Base-by-base conservation (phyloP, 2,113 vertebrate species). In the Myiagra hebetior region DNA sequence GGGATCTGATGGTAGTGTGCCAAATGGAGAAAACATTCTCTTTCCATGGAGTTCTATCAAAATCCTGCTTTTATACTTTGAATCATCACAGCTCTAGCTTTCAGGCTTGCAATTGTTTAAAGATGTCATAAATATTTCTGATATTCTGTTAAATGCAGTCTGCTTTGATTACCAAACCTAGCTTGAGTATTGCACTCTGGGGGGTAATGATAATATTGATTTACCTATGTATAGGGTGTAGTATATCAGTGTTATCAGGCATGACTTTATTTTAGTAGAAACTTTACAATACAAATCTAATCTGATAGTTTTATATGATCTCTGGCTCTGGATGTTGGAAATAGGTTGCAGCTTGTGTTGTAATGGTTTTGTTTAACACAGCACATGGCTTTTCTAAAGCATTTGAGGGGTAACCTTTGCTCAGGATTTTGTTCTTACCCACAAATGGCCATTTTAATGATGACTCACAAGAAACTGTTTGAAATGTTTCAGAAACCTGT, bases 121-220 rank as follows among this genome's bases (percentile, higher is more conserved):
- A 89, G 92, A 95, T 42, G n/a, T 78, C 35, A 68, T 97, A 87
- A 94, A 96, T 86, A 95, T 86, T 96, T 92, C 56, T 74, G 70
- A 46, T 78, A 46, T 56, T 87, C 52, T 87, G 67, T 85, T 91
- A 88, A 94, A 82, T 41, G n/a, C 50, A 31, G 23, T 94, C 88
- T 89, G 72, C 75, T 93, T 84, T 87, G 92, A 84, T 96, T 70
- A 49, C 39, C 44, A 78, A 62, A 27, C 13, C 10, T 82, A 63
- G 62, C 47, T 80, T 75, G 77, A 78, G 31, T 65, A 57, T 42
- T 31, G 60, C 30, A 44, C 94, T 75, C 87, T 16, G 42, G 74
- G 62, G 88, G 30, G 69, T 63, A 62, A 75, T 47, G 39, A 35
- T 57, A 75, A 83, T 72, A 85, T 74, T 83, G 81, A 90, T 85